Evolutionary conservation across 2,797 vertebrate genomes (phyloP).

Genomic region (Glyptemys insculpta): DNA sequence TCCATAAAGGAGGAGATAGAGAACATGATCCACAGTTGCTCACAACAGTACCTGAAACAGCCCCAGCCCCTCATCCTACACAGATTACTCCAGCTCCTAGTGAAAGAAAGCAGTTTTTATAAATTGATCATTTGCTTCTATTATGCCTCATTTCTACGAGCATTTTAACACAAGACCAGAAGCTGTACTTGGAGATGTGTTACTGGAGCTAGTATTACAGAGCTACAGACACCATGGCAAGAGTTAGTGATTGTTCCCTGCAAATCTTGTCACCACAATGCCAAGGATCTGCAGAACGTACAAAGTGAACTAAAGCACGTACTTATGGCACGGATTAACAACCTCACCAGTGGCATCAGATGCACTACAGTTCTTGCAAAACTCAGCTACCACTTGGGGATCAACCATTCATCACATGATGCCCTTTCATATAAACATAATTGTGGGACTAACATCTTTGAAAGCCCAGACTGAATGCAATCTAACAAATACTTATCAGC

Average conservation of each 20-base stretch:
- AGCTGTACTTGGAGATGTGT: background rate
- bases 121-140: background rate
- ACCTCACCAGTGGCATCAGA: background rate
- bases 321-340: background rate
- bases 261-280: background rate
- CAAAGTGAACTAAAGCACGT: background rate
- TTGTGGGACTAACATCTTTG: background rate
- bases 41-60: background rate
- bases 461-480: background rate
- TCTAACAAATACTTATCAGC: background rate
- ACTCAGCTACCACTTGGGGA: background rate
- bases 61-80: background rate
- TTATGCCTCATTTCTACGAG: background rate
- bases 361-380: background rate
- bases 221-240: background rate
- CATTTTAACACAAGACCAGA: background rate
- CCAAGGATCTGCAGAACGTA: background rate
- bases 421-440: background rate
- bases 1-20: background rate
- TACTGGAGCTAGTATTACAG: background rate
- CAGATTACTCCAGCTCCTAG: no score
- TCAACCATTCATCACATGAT: background rate
- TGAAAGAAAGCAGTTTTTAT: fast-evolving
- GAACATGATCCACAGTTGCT: background rate
- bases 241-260: background rate